phyloP scores from a whole-genome alignment of 2,113 vertebrate species.

The Rutilus rutilus region DNA sequence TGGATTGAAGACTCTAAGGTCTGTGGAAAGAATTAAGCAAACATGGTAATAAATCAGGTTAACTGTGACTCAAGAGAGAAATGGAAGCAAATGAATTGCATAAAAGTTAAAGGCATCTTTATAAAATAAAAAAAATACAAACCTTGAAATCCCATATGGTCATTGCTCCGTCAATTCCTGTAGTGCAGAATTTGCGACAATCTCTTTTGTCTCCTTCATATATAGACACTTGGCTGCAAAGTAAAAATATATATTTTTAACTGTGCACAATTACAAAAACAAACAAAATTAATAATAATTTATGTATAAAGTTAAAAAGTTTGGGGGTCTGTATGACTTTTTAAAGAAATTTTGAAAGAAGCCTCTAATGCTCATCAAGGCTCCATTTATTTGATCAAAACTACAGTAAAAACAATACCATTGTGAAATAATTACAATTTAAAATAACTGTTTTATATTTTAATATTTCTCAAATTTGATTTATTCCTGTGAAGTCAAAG shows the following conservation, averaged over 20 bases:
- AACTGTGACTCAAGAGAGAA: neutral
- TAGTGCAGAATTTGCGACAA: conserved; percentile 99
- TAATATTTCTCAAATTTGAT: neutral
- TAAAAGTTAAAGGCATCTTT: neutral
- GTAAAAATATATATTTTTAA: neutral
- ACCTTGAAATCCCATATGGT: conserved; percentile 99
- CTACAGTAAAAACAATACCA: neutral
- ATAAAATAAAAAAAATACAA: neutral
- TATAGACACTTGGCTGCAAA: conserved; percentile 96
- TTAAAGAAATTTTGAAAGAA: neutral
- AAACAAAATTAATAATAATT: neutral
- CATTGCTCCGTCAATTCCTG: conserved; percentile 98
- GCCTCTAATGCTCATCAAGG: neutral
- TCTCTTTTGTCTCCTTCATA: conserved; percentile 98
- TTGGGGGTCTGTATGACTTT: neutral
- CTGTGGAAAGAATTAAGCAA: conserved; percentile 70
- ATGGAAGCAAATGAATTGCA: neutral
- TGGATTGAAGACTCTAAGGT: conserved; percentile 97
- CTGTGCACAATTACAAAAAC: neutral
- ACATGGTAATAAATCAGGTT: neutral
- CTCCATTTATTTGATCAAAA: neutral
- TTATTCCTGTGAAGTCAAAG: neutral
- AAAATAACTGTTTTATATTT: too few species aligned
- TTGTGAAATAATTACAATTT: too few species aligned
- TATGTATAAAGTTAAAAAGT: neutral